Evolutionary conservation across 1,140 invertebrate species (phyloP).

Genomic region (Heliconius eleuchia): DNA sequence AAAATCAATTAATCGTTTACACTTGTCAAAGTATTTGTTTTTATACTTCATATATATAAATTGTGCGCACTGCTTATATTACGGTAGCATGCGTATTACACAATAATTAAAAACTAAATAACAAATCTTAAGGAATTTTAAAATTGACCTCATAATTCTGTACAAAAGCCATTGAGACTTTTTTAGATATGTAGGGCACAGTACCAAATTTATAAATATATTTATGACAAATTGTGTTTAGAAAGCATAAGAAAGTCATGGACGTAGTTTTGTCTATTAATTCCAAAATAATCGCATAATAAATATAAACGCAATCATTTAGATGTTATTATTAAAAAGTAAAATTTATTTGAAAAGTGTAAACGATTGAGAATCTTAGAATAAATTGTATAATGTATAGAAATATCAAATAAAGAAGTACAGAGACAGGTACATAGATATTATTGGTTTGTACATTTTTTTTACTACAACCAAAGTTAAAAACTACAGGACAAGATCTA

Average conservation of each 20-base stretch:
- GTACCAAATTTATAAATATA: not conserved
- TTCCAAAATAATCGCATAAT: too few relatives aligned
- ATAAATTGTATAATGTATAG: not conserved
- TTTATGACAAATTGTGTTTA: too few relatives aligned
- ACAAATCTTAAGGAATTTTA: not conserved
- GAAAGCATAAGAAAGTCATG: too few relatives aligned
- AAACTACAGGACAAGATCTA: not conserved
- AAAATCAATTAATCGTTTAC: conserved; percentile 2
- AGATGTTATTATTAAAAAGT: not conserved
- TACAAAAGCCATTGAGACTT: too few relatives aligned
- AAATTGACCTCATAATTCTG: not conserved
- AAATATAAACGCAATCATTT: too few relatives aligned
- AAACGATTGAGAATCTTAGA: not conserved
- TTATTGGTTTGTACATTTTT: conserved; percentile 24
- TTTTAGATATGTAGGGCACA: not conserved
- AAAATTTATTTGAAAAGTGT: not conserved
- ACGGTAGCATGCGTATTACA: too few relatives aligned
- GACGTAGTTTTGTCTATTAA: too few relatives aligned
- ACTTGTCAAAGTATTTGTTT: not conserved
- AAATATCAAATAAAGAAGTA: conserved; percentile 20
- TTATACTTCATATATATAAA: not conserved
- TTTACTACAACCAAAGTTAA: conserved; percentile 17
- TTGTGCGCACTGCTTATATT: not conserved
- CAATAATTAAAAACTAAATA: not conserved
- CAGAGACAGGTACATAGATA: conserved; percentile 27